Evolutionary conservation across 2,113 vertebrate species (phyloP).

Genomic region (Pomatorhinus ruficollis): DNA sequence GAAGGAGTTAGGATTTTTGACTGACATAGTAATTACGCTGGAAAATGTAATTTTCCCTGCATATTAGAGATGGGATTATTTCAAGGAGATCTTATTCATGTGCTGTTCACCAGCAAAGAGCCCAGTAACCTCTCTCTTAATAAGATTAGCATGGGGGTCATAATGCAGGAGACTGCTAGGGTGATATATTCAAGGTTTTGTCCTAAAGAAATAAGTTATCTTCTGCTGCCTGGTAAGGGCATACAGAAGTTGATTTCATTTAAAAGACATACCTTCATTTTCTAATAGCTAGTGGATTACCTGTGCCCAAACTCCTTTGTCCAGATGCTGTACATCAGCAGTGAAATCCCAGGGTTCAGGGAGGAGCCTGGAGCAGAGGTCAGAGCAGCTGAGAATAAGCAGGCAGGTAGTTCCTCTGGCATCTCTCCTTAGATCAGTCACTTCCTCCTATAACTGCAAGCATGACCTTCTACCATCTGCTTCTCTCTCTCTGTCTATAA

Average conservation of each 20-base stretch:
- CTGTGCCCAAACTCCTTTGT: background rate
- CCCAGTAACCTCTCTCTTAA: slow-evolving; percentile 61
- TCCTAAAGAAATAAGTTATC: slow-evolving; percentile 57
- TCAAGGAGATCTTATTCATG: slow-evolving; percentile 70
- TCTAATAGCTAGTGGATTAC: background rate
- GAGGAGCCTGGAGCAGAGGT: background rate
- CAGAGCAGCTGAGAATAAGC: background rate
- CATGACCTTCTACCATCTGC: background rate
- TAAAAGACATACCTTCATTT: background rate
- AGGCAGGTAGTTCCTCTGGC: background rate
- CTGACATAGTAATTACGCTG: slow-evolving; percentile 70
- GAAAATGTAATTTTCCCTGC: slow-evolving; percentile 74
- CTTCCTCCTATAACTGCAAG: background rate
- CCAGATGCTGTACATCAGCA: background rate
- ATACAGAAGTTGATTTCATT: background rate
- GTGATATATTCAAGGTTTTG: slow-evolving; percentile 52
- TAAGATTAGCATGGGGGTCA: slow-evolving; percentile 65
- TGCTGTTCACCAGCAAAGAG: slow-evolving; percentile 65
- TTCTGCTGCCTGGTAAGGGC: background rate
- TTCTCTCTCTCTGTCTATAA: background rate
- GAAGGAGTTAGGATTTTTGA: slow-evolving; percentile 50
- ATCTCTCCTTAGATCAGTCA: background rate
- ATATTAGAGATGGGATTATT: slow-evolving; percentile 72
- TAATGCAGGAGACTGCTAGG: slow-evolving; percentile 35
- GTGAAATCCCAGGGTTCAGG: fast-evolving